Conservation (phyloP, 2,888 invertebrate genomes). For the Lepeophtheirus nordmannii region DNA sequence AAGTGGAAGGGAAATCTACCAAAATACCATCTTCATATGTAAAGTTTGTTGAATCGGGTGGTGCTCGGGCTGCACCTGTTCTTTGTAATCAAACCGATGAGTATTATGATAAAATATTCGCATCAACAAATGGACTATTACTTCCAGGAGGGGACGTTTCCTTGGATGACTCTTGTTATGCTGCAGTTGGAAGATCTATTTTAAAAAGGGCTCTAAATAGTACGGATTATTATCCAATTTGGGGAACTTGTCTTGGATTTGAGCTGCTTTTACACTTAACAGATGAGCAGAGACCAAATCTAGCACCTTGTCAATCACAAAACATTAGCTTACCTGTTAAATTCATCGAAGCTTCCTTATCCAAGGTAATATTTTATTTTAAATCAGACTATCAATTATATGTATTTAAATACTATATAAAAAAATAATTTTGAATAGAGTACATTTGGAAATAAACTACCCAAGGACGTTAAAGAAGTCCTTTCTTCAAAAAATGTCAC, state of each 20-base stretch:
- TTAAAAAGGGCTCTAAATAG: background rate
- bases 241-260: slow-evolving; percentile 77
- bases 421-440: background rate
- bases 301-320: slow-evolving; percentile 29
- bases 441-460: background rate
- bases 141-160: slow-evolving; percentile 2
- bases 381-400: no score
- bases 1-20: slow-evolving; percentile 40
- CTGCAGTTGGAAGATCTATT: background rate
- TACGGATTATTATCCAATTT: slow-evolving; percentile 47
- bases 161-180: slow-evolving; percentile 4
- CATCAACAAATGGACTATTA: slow-evolving; percentile 53
- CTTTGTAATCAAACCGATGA: slow-evolving; percentile 37
- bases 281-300: slow-evolving; percentile 25
- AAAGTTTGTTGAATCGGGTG: slow-evolving; percentile 69
- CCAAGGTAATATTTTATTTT: slow-evolving; percentile 1
- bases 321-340: slow-evolving; percentile 31
- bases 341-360: slow-evolving; percentile 25
- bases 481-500: background rate
- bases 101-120: slow-evolving; percentile 47
- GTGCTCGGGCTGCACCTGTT: slow-evolving; percentile 68
- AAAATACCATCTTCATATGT: slow-evolving; percentile 76
- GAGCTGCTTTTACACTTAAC: slow-evolving; percentile 51
- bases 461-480: background rate
- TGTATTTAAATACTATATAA: background rate